Evolutionary conservation across 1,140 invertebrate genomes (phyloP).

Genomic region (Drosophila paulistorum): DNA sequence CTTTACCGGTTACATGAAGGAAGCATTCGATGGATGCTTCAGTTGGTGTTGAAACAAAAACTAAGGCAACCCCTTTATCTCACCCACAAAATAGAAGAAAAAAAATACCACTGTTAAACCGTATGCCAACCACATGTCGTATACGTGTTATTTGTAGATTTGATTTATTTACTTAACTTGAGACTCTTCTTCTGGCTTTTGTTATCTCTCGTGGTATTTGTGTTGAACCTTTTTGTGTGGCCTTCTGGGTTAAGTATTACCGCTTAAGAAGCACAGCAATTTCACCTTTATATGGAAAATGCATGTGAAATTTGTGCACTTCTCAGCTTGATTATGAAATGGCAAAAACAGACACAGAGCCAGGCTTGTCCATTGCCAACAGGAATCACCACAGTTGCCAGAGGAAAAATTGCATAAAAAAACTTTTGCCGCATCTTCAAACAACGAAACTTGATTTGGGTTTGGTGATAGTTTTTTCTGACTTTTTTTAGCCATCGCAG

Average conservation of each 20-base stretch:
- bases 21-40: constrained; percentile 66
- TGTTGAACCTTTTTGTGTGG: constrained; percentile 53
- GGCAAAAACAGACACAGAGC: constrained; percentile 3
- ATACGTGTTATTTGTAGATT: constrained; percentile 71
- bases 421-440: constrained; percentile 68
- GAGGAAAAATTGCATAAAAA: constrained; percentile 64
- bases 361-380: constrained; percentile 41
- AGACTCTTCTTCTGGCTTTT: constrained; percentile 35
- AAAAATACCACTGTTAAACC: not conserved
- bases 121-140: constrained; percentile 53
- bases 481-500: constrained; percentile 45
- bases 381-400: constrained; percentile 54
- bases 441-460: constrained; percentile 56
- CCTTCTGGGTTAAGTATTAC: constrained; percentile 36
- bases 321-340: constrained; percentile 65
- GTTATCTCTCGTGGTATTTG: constrained; percentile 49
- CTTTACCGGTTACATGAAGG: constrained; percentile 79
- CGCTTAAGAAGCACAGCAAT: constrained; percentile 47
- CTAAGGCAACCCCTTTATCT: constrained; percentile 44
- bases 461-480: constrained; percentile 30
- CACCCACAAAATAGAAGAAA: constrained; percentile 6
- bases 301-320: constrained; percentile 43
- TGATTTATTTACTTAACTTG: constrained; percentile 67
- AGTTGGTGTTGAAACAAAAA: constrained; percentile 51
- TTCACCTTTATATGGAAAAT: constrained; percentile 63